Evolutionary conservation across 2,113 vertebrate genomes (phyloP).

Genomic region (Pedetes capensis): DNA sequence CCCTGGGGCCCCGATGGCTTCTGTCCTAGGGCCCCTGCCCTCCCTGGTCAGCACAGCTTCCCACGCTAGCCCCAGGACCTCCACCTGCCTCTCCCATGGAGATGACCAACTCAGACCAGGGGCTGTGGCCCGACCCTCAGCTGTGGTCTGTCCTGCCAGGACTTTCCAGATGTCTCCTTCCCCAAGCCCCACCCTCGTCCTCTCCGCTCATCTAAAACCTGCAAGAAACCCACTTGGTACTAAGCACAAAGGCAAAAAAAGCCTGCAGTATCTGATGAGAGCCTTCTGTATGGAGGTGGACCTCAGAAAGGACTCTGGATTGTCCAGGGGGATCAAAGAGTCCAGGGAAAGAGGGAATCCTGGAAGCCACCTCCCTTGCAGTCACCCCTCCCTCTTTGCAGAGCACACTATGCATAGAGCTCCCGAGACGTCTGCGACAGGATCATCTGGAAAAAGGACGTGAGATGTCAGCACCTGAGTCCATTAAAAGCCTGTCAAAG

Average conservation of each 20-base stretch:
- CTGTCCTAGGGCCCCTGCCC: neutral
- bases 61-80: no score
- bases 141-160: neutral
- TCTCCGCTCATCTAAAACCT: neutral
- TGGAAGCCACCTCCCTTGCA: fast-evolving
- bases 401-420: neutral
- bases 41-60: neutral
- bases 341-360: neutral
- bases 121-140: neutral
- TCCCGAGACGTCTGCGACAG: neutral
- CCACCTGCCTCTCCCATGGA: neutral
- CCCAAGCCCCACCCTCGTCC: neutral
- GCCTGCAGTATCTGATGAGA: neutral
- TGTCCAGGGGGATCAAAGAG: neutral
- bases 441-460: neutral
- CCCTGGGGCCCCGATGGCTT: neutral
- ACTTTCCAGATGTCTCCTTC: neutral
- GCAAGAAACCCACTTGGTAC: neutral
- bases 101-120: neutral
- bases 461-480: neutral
- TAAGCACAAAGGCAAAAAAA: neutral
- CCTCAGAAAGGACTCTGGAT: neutral
- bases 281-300: neutral
- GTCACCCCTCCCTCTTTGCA: neutral
- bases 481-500: neutral